Evolutionary conservation across 1,140 invertebrate species (phyloP), one percentile per base, ranked within the genome.

Genomic region (Drosophila micromelanica): DNA sequence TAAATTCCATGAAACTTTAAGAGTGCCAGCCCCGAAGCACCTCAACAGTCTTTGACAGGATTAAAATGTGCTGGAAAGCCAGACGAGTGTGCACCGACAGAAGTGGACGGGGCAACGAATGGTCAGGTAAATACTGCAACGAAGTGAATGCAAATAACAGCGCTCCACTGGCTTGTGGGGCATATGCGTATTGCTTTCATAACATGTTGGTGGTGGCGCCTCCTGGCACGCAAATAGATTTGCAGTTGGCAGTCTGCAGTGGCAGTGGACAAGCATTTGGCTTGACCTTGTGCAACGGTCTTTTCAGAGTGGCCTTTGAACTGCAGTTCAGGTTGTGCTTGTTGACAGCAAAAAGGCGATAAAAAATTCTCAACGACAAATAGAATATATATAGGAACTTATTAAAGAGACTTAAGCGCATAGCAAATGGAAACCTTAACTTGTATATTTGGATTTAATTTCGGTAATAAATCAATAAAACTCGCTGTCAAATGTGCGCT

Each of bases 111-210:
- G 51, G 45, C 27, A 12, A 30, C 46, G 56, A 52, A 40, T 71
- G 48, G 48, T 13, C 43, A 57, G 49, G 75, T 62, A 85, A 86
- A 82, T 71, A 87, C 46, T 82, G 78, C 71, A 67, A 56, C 68
- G 49, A 74, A 87, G 82, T 87, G 82, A 85, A 85, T 81, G 81
- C 82, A 86, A 86, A 87, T 87, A 86, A 38, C 60, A 76, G 61
- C 49, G 67, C 67, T 49, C 62, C 63, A 81, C 37, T 68, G 78
- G 69, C 78, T 75, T 64, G 59, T 40, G 46, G 56, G 45, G 42
- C 74, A 72, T 81, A 82, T 87, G 82, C 72, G 75, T 82, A 87
- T 89, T 87, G 82, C 82, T 76, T 86, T 86, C 78, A 87, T 82
- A 87, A 64, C 40, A 30, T 40, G 9, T 68, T 61, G 74, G 51